Evolutionary conservation across 37 sponge, comb jelly and placozoan genomes (phyloP).

Genomic region (Cladorhizidae sp.): DNA sequence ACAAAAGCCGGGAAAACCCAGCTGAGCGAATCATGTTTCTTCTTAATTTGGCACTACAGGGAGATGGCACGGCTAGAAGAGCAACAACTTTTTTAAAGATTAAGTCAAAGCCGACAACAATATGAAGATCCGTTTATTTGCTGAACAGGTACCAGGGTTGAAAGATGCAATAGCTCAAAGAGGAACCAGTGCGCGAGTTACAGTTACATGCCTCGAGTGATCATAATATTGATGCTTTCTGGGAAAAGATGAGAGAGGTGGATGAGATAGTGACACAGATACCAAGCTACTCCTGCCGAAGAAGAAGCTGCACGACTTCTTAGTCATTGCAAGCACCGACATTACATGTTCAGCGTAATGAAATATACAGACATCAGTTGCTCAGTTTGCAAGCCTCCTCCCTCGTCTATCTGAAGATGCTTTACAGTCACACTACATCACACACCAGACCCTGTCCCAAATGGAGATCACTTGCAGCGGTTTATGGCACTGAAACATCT

Average conservation of each 20-base stretch:
- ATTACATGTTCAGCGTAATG: conserved; percentile 44
- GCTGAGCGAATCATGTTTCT: conserved; percentile 42
- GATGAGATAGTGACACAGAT: not conserved
- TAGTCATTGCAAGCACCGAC: conserved; percentile 4
- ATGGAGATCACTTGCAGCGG: conserved; percentile 23
- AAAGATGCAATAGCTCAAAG: conserved; percentile 30
- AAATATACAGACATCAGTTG: conserved; percentile 42
- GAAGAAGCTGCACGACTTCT: conserved; percentile 15
- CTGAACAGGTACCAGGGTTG: conserved; percentile 17
- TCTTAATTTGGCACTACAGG: conserved; percentile 51
- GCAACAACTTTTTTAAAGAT: conserved; percentile 18
- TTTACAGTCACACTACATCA: conserved; percentile 25
- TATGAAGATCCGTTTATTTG: conserved; percentile 23
- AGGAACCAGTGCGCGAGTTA: conserved; percentile 10
- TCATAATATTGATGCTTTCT: not conserved
- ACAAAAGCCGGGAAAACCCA: conserved; percentile 40
- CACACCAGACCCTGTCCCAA: conserved; percentile 49
- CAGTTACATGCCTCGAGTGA: not conserved
- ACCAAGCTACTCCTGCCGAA: not conserved
- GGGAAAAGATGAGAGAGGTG: not conserved
- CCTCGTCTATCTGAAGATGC: conserved; percentile 22
- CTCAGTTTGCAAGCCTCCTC: conserved; percentile 44
- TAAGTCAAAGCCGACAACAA: conserved; percentile 17
- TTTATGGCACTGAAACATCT: conserved; percentile 30
- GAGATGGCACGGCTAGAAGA: conserved; percentile 24